Evolutionary conservation across 1,140 invertebrate genomes (phyloP), one percentile per base, ranked within the genome.

Genomic region (Brachionus rotundiformis): DNA sequence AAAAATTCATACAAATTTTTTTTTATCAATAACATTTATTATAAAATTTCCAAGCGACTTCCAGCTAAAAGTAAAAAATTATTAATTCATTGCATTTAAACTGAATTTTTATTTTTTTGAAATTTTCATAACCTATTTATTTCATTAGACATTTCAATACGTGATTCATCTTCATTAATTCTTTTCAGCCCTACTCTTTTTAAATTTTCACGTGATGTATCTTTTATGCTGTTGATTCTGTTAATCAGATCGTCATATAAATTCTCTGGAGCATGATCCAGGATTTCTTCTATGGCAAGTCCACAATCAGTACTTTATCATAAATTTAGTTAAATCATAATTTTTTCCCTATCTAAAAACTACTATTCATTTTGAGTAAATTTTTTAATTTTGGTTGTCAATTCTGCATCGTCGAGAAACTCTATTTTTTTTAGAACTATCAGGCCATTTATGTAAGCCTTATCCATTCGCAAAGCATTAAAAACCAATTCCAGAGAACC

Each of bases 391-490:
- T 33, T 13, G 19, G 0, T n/a, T 19, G 44, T 27, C 36, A 79
- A 23, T 39, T 25, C n/a, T 25, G 47, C 29, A 59, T 59, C 44
- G 3, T 33, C 23, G 7, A 59, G 27, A 7, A 63, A 36, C 54
- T 79, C 25, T 19, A 79, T 59, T 59, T 79, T 54, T 63, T 79
- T 79, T 3, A 79, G 27, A 23, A 54, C 7, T 23, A 79, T 63
- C 29, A 79, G 25, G n/a, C 76, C 76, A 63, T 79, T 79, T 3
- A 79, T 19, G 27, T 79, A 79, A 19, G 19, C 49, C 41, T 79
- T 79, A 25, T 79, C 76, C 19, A 54, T 54, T 59, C 47, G 16
- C 16, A 79, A 25, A 1, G 76, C 76, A 59, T 13, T 25, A 11
- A 23, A 36, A 29, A 59, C 19, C 27, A 27, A 59, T 33, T 79